Percentiles rank a stretch among this genome's conserved stretches.
Evolutionary conservation across 2,797 vertebrate species (phyloP).

Genomic region (Alosa sapidissima): DNA sequence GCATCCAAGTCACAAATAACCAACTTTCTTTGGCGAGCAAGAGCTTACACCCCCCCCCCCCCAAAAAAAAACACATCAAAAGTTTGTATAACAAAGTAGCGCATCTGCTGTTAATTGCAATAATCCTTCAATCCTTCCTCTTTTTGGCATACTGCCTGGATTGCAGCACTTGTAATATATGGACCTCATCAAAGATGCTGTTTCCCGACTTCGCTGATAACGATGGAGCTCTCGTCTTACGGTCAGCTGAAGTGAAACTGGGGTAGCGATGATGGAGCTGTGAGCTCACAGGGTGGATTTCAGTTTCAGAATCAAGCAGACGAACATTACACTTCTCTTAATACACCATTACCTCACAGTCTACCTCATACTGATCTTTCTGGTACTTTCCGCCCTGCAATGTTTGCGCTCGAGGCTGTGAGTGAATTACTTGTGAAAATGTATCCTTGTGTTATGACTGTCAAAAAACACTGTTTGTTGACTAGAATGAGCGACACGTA

Average conservation of each 20-base stretch:
- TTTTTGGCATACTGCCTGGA: not conserved
- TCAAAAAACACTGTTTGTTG: not conserved
- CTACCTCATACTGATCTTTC: slow-evolving; percentile 37
- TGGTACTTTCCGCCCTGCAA: slow-evolving; percentile 49
- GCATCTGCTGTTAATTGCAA: slow-evolving; percentile 13
- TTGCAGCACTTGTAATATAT: slow-evolving; percentile 11
- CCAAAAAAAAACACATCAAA: not conserved
- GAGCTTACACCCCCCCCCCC: not conserved
- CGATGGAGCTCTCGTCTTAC: not conserved
- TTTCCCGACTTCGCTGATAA: slow-evolving; percentile 3
- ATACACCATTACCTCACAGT: not conserved
- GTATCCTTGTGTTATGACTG: not conserved
- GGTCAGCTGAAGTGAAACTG: not conserved
- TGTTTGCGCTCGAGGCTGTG: not conserved
- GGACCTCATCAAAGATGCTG: slow-evolving; percentile 3
- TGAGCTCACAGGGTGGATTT: not conserved
- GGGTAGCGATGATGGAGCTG: not conserved
- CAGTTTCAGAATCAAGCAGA: not conserved
- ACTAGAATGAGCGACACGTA: not conserved
- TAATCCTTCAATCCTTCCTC: not conserved
- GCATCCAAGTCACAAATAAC: not conserved
- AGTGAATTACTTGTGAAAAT: not conserved
- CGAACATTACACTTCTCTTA: not conserved
- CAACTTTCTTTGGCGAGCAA: not conserved
- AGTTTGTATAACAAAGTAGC: not conserved